Evolutionary conservation across 1,140 invertebrate species (phyloP).

Genomic region (Ctenoplectra terminalis): DNA sequence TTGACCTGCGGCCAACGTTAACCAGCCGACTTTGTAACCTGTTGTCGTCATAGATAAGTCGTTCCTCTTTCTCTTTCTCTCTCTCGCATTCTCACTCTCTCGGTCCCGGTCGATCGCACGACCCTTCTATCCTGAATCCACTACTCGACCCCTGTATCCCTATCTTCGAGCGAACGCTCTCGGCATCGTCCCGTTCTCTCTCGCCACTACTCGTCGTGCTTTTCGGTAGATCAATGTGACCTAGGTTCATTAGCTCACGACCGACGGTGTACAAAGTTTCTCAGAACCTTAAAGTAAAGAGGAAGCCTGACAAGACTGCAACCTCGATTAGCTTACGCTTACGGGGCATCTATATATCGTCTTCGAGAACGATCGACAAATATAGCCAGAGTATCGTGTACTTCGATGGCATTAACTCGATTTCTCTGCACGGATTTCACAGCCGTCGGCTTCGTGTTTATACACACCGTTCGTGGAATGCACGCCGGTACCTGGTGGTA

Average conservation of each 20-base stretch:
- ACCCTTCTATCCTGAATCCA: neutral
- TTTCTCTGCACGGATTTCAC: conserved; percentile 58
- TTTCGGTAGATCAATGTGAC: conserved; percentile 39
- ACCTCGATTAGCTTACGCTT: conserved; percentile 59
- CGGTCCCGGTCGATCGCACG: neutral
- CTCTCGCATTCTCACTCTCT: neutral
- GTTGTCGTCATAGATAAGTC: conserved; percentile 40
- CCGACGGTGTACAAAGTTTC: conserved; percentile 55
- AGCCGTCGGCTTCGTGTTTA: conserved; percentile 56
- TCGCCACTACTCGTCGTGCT: neutral
- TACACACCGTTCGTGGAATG: conserved; percentile 55
- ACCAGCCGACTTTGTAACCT: conserved; percentile 62
- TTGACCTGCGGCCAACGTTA: conserved; percentile 51
- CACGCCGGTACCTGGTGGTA: conserved; percentile 55
- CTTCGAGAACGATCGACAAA: conserved; percentile 57
- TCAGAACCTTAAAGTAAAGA: conserved; percentile 21
- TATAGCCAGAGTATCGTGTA: conserved; percentile 46
- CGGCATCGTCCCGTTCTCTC: neutral
- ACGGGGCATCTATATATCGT: conserved; percentile 25
- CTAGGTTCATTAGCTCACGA: conserved; percentile 59
- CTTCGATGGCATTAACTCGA: conserved; percentile 31
- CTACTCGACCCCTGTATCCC: conserved; percentile 7
- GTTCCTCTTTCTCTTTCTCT: neutral
- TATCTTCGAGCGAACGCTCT: neutral
- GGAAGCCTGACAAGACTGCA: conserved; percentile 5